Percentiles rank a stretch among this genome's conserved stretches.
Conservation (phyloP, 2,888 invertebrate genomes). For the Norana najaformis region DNA sequence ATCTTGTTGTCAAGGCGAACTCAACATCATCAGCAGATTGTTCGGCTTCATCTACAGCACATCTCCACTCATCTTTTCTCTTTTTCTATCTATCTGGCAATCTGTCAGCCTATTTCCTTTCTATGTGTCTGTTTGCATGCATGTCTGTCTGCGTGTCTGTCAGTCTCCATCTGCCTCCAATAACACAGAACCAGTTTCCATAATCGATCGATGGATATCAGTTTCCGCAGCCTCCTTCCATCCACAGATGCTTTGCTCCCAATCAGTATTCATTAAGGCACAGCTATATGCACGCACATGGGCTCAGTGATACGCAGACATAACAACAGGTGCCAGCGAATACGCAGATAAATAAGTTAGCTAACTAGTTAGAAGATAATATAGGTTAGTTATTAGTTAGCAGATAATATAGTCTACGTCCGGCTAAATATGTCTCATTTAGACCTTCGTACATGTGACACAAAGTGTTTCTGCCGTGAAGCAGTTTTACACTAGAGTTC, state of each 20-base stretch:
- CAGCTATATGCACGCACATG: too few species aligned
- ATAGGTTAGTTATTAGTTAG: too few species aligned
- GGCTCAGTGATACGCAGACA: background rate
- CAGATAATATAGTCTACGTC: too few species aligned
- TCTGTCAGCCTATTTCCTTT: too few species aligned
- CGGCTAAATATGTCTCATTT: too few species aligned
- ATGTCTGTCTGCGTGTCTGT: background rate
- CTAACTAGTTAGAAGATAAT: too few species aligned
- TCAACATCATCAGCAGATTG: background rate
- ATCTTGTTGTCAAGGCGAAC: background rate
- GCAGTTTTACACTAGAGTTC: background rate
- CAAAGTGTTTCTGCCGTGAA: background rate
- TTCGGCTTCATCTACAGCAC: background rate
- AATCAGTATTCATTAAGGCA: background rate
- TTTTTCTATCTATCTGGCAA: constrained; percentile 2
- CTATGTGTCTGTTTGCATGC: too few species aligned
- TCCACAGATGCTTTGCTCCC: background rate
- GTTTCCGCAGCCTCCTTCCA: background rate
- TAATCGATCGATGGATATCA: background rate
- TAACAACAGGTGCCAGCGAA: background rate
- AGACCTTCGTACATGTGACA: background rate
- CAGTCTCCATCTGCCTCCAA: background rate
- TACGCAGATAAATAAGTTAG: too few species aligned
- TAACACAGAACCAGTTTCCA: background rate
- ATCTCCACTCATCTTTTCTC: background rate